These are phyloP conservation scores for Orthonychiurus folsomi DNA, from an alignment of 2,888 invertebrate genomes.

Conservation along the genomic window DNA sequence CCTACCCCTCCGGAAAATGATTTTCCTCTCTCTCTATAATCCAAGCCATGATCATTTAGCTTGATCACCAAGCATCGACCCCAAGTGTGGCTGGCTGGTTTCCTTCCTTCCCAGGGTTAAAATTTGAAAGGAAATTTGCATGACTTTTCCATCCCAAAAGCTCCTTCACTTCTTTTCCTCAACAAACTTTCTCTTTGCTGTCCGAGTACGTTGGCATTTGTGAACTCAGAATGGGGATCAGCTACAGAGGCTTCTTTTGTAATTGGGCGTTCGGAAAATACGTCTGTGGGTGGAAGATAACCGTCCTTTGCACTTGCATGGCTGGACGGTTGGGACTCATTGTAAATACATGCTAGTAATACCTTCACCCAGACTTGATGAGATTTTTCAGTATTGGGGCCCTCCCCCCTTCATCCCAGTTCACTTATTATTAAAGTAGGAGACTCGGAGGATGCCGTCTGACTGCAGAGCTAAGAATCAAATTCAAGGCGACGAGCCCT, in stretches of 20 bases:
- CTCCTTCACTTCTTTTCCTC: conserved; percentile 5
- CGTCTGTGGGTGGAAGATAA: too few species aligned
- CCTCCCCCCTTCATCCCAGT: background rate
- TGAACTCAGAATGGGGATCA: conserved; percentile 2
- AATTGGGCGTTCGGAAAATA: background rate
- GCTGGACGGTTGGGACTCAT: too few species aligned
- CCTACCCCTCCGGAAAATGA: conserved; percentile 13
- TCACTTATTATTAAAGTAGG: conserved; percentile 1
- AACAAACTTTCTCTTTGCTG: background rate
- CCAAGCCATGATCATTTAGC: conserved; percentile 2
- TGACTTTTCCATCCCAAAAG: conserved; percentile 25
- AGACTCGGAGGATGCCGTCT: background rate
- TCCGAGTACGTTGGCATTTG: background rate
- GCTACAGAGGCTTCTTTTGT: background rate
- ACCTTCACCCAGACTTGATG: background rate
- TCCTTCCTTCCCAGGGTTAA: conserved; percentile 19
- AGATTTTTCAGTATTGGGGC: too few species aligned
- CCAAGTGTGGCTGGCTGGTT: conserved; percentile 14
- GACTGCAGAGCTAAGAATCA: background rate
- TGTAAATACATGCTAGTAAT: background rate
- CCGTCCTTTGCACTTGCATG: too few species aligned
- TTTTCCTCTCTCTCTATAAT: conserved; percentile 12
- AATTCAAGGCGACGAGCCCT: background rate
- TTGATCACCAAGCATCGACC: conserved; percentile 9
- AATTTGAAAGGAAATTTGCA: conserved; percentile 25